phyloP scores from a whole-genome alignment of 2,888 invertebrate genomes.

The Ceriagrion tenellum region DNA sequence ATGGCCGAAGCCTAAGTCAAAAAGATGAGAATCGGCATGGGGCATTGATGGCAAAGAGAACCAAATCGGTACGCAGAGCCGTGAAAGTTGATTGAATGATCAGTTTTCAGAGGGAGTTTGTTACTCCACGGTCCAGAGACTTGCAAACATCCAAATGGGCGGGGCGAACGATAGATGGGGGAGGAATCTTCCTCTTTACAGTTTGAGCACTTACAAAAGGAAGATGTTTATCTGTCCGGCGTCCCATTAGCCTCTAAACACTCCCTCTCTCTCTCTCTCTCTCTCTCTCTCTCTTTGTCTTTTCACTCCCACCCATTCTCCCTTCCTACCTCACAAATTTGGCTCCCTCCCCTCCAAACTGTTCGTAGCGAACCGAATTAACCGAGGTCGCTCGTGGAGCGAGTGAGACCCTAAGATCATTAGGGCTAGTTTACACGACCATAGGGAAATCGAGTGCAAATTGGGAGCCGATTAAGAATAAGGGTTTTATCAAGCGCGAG shows the following conservation, averaged over 20 bases:
- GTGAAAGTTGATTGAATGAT: background rate
- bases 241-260: background rate
- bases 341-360: background rate
- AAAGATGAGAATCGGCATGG: background rate
- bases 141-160: background rate
- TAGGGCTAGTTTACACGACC: slow-evolving; percentile 32
- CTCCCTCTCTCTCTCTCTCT: background rate
- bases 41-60: background rate
- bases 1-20: background rate
- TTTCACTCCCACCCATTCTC: no score
- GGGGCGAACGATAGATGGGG: background rate
- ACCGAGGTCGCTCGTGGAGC: background rate
- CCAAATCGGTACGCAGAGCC: background rate
- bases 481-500: slow-evolving; percentile 24
- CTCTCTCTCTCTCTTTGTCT: background rate
- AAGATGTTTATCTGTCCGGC: slow-evolving; percentile 29
- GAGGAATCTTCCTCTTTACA: background rate
- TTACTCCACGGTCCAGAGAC: background rate
- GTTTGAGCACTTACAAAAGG: background rate
- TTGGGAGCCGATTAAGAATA: slow-evolving; percentile 11
- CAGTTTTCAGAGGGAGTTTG: background rate
- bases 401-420: background rate
- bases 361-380: background rate
- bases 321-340: background rate
- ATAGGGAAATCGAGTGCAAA: slow-evolving; percentile 9